Conservation (phyloP, 2,113 vertebrate species). For the Eurystomus gularis region DNA sequence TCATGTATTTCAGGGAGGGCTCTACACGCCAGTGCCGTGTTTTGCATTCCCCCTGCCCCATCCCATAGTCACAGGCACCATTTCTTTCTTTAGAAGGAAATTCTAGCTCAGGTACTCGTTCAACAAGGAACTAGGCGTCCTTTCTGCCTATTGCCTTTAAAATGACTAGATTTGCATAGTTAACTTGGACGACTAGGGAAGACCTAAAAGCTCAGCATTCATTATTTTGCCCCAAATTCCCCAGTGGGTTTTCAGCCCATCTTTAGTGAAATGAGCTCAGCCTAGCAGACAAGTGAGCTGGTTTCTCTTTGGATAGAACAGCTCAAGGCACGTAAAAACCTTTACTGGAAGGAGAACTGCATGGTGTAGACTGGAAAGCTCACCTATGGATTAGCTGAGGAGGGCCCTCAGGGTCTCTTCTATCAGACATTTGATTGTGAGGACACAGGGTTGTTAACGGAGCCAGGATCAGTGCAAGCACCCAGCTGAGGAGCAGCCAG, state of each 20-base stretch:
- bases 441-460: background rate
- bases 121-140: background rate
- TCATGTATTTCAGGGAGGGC: background rate
- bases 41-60: background rate
- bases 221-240: background rate
- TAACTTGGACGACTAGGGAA: background rate
- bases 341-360: background rate
- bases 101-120: background rate
- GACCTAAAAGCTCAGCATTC: background rate
- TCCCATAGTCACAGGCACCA: background rate
- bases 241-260: background rate
- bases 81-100: background rate
- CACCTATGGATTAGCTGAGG: background rate
- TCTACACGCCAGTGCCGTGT: accelerated
- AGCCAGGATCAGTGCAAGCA: accelerated
- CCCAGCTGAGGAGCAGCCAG: background rate
- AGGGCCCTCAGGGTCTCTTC: background rate
- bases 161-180: accelerated
- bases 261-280: background rate
- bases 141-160: background rate
- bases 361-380: background rate
- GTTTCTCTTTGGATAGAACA: background rate
- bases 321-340: background rate
- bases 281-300: no score
- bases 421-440: accelerated